A percentile compares a stretch with the other conserved stretches of the same genome.
These are phyloP conservation scores for Diabrotica undecimpunctata DNA, from an alignment of 1,140 invertebrate genomes.

Conservation along the genomic window DNA sequence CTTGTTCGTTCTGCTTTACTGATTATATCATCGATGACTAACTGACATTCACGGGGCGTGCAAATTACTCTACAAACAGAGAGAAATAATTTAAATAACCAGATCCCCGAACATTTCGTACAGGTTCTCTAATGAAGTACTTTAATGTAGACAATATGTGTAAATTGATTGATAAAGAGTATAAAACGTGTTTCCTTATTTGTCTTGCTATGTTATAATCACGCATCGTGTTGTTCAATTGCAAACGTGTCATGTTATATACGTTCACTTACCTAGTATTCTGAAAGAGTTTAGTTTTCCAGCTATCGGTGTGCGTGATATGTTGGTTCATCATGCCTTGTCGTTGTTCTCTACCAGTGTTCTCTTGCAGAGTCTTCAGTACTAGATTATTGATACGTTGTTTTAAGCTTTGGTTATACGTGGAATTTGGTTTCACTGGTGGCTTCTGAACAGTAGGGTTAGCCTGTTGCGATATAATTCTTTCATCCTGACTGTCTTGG, in stretches of 20 bases:
- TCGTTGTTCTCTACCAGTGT: conserved; percentile 74
- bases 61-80: conserved; percentile 60
- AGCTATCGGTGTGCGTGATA: conserved; percentile 62
- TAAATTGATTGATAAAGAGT: too few species aligned
- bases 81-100: too few species aligned
- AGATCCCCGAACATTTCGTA: too few species aligned
- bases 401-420: conserved; percentile 69
- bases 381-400: conserved; percentile 84
- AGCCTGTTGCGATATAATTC: background rate
- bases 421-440: conserved; percentile 18
- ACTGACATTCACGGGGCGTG: conserved; percentile 69
- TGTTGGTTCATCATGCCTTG: conserved; percentile 53
- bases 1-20: conserved; percentile 23
- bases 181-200: too few species aligned
- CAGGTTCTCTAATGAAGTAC: too few species aligned
- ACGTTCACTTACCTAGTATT: conserved; percentile 51
- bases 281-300: conserved; percentile 77
- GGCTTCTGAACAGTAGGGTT: background rate
- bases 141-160: too few species aligned
- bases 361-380: conserved; percentile 85
- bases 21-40: conserved; percentile 75
- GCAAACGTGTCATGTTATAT: too few species aligned
- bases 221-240: too few species aligned
- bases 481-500: conserved; percentile 33
- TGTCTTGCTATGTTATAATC: too few species aligned